phyloP scores from a whole-genome alignment of 2,888 invertebrate species.

The Erebia aethiops region DNA sequence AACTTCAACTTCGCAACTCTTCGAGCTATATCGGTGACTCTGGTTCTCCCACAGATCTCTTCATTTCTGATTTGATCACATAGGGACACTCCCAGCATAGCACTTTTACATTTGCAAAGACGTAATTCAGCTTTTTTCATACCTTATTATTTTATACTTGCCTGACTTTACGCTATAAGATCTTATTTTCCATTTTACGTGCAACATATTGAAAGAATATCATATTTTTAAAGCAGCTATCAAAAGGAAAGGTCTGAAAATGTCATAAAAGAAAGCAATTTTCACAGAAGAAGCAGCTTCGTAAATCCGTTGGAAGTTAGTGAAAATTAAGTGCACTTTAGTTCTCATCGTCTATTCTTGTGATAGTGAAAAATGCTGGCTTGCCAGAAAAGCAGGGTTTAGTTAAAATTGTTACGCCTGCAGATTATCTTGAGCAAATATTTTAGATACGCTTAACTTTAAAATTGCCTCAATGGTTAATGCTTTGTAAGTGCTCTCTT shows the following conservation, averaged over 20 bases:
- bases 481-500: background rate
- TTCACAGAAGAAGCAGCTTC: slow-evolving; percentile 60
- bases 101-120: too few relatives aligned
- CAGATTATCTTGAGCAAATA: background rate
- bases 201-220: slow-evolving; percentile 37
- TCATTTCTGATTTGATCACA: too few relatives aligned
- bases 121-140: background rate
- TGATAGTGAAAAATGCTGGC: slow-evolving; percentile 25
- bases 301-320: slow-evolving; percentile 64
- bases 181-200: slow-evolving; percentile 28
- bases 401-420: background rate
- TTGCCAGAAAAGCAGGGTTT: background rate
- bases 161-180: slow-evolving; percentile 14
- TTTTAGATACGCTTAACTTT: background rate
- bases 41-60: too few relatives aligned
- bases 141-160: slow-evolving; percentile 1
- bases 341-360: slow-evolving; percentile 34
- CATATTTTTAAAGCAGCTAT: slow-evolving; percentile 42
- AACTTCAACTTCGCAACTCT: too few relatives aligned
- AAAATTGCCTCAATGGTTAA: background rate
- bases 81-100: too few relatives aligned
- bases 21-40: too few relatives aligned
- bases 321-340: slow-evolving; percentile 67
- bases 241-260: slow-evolving; percentile 50
- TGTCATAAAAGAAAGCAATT: slow-evolving; percentile 67